Evolutionary conservation across 2,113 vertebrate genomes (phyloP).

Genomic region (Atherinomorus stipes): DNA sequence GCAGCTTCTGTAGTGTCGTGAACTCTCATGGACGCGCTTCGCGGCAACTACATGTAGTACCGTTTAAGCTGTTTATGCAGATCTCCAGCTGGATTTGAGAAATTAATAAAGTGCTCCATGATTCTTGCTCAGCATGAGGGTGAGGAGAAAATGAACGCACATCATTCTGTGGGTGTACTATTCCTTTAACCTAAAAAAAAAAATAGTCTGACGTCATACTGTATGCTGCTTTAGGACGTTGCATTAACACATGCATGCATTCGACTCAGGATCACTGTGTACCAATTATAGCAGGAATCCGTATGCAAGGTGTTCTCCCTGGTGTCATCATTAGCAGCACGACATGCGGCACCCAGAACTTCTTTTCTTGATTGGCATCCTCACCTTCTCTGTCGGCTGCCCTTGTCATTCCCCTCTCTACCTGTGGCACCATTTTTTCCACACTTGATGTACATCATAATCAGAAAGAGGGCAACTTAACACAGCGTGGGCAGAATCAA

Average conservation of each 20-base stretch:
- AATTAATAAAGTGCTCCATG: no score
- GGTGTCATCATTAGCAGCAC: conserved; percentile 42
- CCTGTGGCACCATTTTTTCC: conserved; percentile 39
- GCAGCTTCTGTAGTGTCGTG: no score
- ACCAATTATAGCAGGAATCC: conserved; percentile 68
- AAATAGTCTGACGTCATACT: no score
- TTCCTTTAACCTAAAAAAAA: conserved; percentile 1
- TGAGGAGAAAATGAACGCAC: no score
- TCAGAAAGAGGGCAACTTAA: conserved; percentile 50
- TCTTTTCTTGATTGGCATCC: conserved; percentile 67
- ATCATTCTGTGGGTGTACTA: conserved; percentile 14
- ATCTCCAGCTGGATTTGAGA: no score
- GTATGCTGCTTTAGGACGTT: no score
- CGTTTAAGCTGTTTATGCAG: no score
- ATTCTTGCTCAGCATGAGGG: no score
- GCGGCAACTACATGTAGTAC: no score
- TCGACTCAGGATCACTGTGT: conserved; percentile 60
- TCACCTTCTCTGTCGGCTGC: conserved; percentile 43
- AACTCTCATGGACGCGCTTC: no score
- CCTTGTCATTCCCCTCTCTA: conserved; percentile 54
- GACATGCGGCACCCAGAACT: conserved; percentile 46
- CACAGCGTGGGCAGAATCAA: conserved; percentile 39
- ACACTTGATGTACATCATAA: conserved; percentile 17
- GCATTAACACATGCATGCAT: conserved; percentile 65
- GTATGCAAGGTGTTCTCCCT: conserved; percentile 44